These are phyloP conservation scores for Nannospalax galili DNA, from an alignment of 2,113 vertebrate species.

Conservation along the genomic window DNA sequence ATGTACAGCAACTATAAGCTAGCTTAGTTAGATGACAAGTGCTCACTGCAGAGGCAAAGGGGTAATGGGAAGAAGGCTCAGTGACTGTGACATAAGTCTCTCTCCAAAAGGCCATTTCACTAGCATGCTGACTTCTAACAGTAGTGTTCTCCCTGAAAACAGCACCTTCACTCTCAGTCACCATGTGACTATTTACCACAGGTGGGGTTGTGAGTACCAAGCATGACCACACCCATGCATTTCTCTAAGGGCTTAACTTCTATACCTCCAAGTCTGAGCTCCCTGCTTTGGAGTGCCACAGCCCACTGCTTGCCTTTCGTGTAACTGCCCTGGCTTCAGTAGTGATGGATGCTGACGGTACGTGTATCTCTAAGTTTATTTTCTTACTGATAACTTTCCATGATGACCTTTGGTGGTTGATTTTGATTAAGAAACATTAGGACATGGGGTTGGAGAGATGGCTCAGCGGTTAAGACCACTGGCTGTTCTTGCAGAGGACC, in stretches of 20 bases:
- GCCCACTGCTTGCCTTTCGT: rapidly evolving
- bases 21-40: constrained; percentile 72
- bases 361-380: rapidly evolving
- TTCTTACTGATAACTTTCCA: neutral
- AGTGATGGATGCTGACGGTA: neutral
- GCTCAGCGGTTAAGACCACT: too few relatives aligned
- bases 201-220: constrained; percentile 9
- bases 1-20: constrained; percentile 69
- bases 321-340: neutral
- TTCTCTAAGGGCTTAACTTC: neutral
- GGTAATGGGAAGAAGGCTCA: constrained; percentile 70
- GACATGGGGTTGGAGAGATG: too few relatives aligned
- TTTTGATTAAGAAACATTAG: neutral
- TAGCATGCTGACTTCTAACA: constrained; percentile 56
- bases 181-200: too few relatives aligned
- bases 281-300: neutral
- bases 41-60: constrained; percentile 54
- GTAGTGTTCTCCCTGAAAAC: constrained; percentile 21
- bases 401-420: neutral
- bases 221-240: neutral
- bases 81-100: neutral
- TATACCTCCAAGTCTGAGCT: neutral
- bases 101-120: constrained; percentile 30
- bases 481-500: too few relatives aligned
- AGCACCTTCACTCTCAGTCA: neutral